phyloP scores from a whole-genome alignment of 1,140 invertebrate genomes.

The Bacillus rossius region DNA sequence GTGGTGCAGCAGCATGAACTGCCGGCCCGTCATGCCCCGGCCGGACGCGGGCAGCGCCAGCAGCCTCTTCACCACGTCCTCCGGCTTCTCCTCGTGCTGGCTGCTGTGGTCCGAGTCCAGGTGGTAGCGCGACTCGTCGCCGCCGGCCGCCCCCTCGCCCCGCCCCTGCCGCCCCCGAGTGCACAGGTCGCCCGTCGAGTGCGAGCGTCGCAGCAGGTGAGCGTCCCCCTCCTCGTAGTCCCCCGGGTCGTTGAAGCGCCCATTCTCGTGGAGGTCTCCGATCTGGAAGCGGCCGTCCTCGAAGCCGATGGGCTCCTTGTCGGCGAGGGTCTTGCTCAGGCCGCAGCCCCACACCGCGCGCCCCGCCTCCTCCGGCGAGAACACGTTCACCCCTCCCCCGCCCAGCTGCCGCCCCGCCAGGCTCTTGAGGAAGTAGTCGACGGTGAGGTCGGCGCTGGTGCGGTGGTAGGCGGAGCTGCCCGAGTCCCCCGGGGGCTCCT shows the following conservation, averaged over 20 bases:
- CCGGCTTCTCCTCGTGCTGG: slow-evolving; percentile 45
- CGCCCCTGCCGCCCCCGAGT: slow-evolving; percentile 29
- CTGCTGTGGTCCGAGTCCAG: slow-evolving; percentile 47
- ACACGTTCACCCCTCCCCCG: neutral
- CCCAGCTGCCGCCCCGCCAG: slow-evolving; percentile 36
- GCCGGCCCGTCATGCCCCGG: neutral
- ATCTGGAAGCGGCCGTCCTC: slow-evolving; percentile 50
- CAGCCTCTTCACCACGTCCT: slow-evolving; percentile 38
- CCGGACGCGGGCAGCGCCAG: slow-evolving; percentile 30
- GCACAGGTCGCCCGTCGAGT: slow-evolving; percentile 47
- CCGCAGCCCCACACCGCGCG: slow-evolving; percentile 10
- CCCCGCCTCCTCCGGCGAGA: slow-evolving; percentile 9
- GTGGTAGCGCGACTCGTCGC: slow-evolving; percentile 35
- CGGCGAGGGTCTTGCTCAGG: slow-evolving; percentile 9
- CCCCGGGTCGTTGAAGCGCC: slow-evolving; percentile 39
- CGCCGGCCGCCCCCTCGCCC: neutral
- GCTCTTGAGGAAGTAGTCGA: slow-evolving; percentile 50
- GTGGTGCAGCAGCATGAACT: slow-evolving; percentile 6
- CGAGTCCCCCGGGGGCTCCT: neutral
- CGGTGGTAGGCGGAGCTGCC: slow-evolving; percentile 29
- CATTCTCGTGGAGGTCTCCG: slow-evolving; percentile 47
- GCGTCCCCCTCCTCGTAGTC: slow-evolving; percentile 37
- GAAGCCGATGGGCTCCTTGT: slow-evolving; percentile 12
- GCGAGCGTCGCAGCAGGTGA: slow-evolving; percentile 39
- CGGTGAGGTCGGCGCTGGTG: slow-evolving; percentile 45